Conservation (phyloP, 1,140 invertebrate species). For the Sesamia nonagrioides region DNA sequence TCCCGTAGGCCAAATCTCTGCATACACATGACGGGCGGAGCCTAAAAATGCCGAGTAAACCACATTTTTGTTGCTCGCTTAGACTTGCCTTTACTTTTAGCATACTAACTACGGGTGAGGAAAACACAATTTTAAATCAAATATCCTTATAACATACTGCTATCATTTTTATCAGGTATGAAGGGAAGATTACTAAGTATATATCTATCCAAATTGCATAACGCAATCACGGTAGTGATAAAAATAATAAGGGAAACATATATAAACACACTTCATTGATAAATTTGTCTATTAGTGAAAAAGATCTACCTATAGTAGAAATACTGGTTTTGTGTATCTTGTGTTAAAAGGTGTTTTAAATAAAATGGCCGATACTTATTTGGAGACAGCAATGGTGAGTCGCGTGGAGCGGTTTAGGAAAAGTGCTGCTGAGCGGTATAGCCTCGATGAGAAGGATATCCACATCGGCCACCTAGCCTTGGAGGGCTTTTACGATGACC, state of each 20-base stretch:
- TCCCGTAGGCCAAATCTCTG: conserved; percentile 10
- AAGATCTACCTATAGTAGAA: neutral
- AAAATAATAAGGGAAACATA: conserved; percentile 23
- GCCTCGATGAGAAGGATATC: neutral
- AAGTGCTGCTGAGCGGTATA: neutral
- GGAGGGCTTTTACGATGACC: neutral
- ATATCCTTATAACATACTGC: conserved; percentile 1
- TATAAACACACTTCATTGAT: conserved; percentile 18
- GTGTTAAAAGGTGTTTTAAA: neutral
- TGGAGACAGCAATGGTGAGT: neutral
- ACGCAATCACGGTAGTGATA: conserved; percentile 25
- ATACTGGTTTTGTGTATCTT: neutral
- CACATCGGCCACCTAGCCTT: conserved; percentile 18
- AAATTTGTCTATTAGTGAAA: conserved; percentile 15
- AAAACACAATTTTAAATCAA: conserved; percentile 4
- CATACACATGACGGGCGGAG: conserved; percentile 32
- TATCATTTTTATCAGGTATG: neutral
- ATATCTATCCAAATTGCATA: conserved; percentile 7
- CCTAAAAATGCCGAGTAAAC: conserved; percentile 24
- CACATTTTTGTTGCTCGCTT: conserved; percentile 8
- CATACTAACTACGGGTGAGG: neutral
- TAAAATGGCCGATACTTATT: neutral
- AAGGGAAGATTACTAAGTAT: neutral
- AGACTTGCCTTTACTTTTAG: neutral
- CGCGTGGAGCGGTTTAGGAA: neutral